These are phyloP conservation scores for Xestia c-nigrum DNA, from an alignment of 2,888 invertebrate genomes.

Conservation along the genomic window DNA sequence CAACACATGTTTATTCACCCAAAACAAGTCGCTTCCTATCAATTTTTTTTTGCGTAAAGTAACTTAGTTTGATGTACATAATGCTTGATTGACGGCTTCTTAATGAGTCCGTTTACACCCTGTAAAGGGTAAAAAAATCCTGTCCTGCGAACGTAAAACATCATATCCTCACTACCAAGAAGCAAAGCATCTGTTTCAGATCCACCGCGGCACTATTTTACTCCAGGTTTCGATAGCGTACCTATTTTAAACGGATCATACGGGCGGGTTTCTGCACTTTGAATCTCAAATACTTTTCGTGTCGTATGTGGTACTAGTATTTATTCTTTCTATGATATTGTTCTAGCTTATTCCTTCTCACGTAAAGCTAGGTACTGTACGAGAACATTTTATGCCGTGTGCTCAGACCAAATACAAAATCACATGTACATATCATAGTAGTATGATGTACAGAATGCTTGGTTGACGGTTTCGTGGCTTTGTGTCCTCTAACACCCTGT, in stretches of 20 bases:
- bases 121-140: background rate
- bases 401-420: no score
- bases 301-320: background rate
- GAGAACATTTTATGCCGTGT: background rate
- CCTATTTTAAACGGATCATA: conserved; percentile 58
- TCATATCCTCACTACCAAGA: conserved; percentile 39
- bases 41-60: no score
- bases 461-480: no score
- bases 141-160: background rate
- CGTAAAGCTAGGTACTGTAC: background rate
- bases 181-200: conserved; percentile 57
- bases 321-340: conserved; percentile 1
- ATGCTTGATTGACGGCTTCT: no score
- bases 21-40: no score
- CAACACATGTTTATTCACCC: no score
- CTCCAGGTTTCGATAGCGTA: conserved; percentile 50
- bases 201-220: conserved; percentile 55
- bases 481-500: no score
- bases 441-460: no score
- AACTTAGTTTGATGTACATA: no score
- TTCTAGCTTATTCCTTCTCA: background rate
- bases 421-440: no score
- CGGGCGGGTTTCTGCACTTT: conserved; percentile 50
- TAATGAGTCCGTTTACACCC: no score
- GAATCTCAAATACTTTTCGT: conserved; percentile 30